These are phyloP conservation scores for Leptarthrus brevirostris DNA, from an alignment of 2,888 invertebrate genomes.

Conservation along the genomic window DNA sequence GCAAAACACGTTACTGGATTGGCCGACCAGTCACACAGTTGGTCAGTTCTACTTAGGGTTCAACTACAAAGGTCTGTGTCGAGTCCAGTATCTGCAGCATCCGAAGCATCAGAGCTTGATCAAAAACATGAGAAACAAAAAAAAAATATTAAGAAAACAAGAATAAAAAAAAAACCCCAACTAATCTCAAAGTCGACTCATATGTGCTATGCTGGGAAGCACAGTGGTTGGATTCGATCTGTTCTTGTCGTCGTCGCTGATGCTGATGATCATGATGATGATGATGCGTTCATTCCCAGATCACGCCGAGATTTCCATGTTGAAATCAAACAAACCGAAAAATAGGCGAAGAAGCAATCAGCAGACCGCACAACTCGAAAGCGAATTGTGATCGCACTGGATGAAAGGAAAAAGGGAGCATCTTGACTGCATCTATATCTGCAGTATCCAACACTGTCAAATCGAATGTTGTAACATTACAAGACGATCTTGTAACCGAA, in stretches of 20 bases:
- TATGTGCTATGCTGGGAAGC: background rate
- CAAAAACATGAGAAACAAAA: background rate
- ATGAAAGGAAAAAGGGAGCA: background rate
- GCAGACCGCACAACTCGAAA: background rate
- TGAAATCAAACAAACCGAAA: constrained; percentile 15
- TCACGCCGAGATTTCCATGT: background rate
- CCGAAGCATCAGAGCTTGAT: constrained; percentile 1
- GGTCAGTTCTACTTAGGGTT: constrained; percentile 15
- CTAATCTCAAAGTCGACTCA: background rate
- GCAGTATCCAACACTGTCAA: background rate
- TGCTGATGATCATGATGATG: background rate
- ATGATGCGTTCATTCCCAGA: constrained; percentile 3
- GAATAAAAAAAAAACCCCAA: background rate
- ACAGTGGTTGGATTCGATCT: background rate
- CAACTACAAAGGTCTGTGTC: background rate
- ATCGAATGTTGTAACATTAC: constrained; percentile 9
- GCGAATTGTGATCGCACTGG: background rate
- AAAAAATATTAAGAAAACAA: background rate
- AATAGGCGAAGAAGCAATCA: constrained; percentile 10
- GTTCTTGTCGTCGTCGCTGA: constrained; percentile 10
- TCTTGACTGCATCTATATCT: background rate
- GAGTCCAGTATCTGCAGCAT: background rate
- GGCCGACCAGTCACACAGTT: background rate
- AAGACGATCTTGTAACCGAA: background rate
- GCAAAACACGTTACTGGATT: constrained; percentile 33